Base-by-base conservation (phyloP, 1,140 invertebrate species). In the Diprion similis region DNA sequence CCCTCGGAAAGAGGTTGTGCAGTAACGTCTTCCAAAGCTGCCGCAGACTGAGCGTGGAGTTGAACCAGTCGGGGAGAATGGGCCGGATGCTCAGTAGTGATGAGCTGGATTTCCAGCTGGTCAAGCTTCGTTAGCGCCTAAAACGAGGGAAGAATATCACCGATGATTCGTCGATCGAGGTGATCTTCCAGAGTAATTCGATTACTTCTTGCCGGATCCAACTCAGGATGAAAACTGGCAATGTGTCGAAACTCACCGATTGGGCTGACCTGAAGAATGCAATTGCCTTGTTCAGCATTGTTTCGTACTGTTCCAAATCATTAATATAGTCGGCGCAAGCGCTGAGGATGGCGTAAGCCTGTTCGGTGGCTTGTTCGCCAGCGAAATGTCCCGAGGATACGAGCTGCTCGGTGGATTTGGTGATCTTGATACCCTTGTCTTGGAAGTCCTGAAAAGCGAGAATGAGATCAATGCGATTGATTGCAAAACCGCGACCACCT, bases 361-460 rank as follows among this genome's bases (percentile, higher is more conserved):
- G 89, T 71, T 90, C 88, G 24, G 92, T 92, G 1, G 93, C 93
- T 81, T 95, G 92, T 76, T 94, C 91, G 2, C 91, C 91, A 17
- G 92, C 92, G 79, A 93, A 92, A 78, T 92, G 92, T 17, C 93
- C 92, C 0, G 91, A 90, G 46, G 90, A 90, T 24, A 93, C 90
- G 19, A 96, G 89, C 81, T 93, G 92, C 83, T 96, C 94, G 15
- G 94, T 95, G 45, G 93, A 93, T 81, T 93, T 91, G 2, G 95
- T 92, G 77, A 96, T 92, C 83, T 92, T 94, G 37, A 96, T 85
- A 7, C 93, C 92, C 78, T 90, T 90, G 77, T 96, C 95, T 84
- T 95, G 93, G 48, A 95, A 88, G 51, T 93, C 90, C 89, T 93
- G 78, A 37, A 79, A 78, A 76, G 71, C 18, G 70, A 9, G 70